Conservation (phyloP, 1,140 invertebrate genomes). For the Propsilocerus akamusi region DNA sequence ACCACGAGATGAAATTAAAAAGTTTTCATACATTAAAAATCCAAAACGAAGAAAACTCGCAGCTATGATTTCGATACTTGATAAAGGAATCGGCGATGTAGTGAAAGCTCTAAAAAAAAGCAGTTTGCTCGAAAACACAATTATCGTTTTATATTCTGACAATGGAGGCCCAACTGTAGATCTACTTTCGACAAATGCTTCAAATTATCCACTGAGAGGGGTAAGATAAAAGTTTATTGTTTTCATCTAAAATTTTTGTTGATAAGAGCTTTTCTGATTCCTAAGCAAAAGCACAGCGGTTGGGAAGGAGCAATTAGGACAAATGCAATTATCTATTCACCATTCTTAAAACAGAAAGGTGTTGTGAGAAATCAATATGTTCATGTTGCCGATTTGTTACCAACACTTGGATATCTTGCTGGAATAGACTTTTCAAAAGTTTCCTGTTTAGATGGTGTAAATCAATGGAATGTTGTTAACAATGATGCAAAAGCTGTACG, state of each 20-base stretch:
- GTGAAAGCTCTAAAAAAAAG: slow-evolving; percentile 43
- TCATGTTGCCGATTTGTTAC: slow-evolving; percentile 74
- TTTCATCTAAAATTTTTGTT: background rate
- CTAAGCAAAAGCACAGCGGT: slow-evolving; percentile 47
- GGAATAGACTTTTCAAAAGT: slow-evolving; percentile 25
- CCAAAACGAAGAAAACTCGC: slow-evolving; percentile 51
- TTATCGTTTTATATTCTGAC: slow-evolving; percentile 54
- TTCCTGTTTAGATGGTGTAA: slow-evolving; percentile 41
- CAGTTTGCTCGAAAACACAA: slow-evolving; percentile 47
- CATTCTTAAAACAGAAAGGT: slow-evolving; percentile 28
- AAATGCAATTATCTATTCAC: slow-evolving; percentile 62
- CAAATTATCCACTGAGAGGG: slow-evolving; percentile 74
- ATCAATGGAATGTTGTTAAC: slow-evolving; percentile 46
- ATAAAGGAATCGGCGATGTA: slow-evolving; percentile 65
- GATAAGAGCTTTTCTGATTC: background rate
- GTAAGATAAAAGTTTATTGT: slow-evolving; percentile 24
- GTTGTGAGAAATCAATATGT: slow-evolving; percentile 54
- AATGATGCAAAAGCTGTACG: slow-evolving; percentile 29
- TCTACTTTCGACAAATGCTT: slow-evolving; percentile 54
- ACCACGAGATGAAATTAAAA: slow-evolving; percentile 39
- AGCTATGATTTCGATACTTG: slow-evolving; percentile 77
- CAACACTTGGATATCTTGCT: slow-evolving; percentile 49
- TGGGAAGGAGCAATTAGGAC: slow-evolving; percentile 74
- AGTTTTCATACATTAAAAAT: slow-evolving; percentile 59
- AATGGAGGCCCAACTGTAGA: slow-evolving; percentile 59